Base-by-base conservation (phyloP, 2,797 vertebrate genomes). In the Tinamus major region DNA sequence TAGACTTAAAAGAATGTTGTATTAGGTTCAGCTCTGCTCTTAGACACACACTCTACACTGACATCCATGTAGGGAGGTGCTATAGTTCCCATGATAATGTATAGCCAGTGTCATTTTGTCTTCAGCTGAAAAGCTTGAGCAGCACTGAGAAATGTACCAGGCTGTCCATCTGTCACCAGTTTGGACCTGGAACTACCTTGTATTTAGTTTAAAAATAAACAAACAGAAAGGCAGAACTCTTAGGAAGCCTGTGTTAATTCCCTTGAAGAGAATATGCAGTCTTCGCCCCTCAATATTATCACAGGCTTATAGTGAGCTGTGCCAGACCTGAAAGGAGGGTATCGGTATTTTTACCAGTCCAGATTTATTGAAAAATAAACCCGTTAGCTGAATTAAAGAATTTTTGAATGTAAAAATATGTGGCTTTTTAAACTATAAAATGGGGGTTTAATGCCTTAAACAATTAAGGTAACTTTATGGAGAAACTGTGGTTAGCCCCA, bases 391-490 rank as follows among this genome's bases (percentile, higher is more conserved):
- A 90, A 79, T 63, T 96, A 90, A 85, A 84, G 13, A 88, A 91
- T 48, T 90, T 96, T 77, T 97, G 95, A 97, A 97, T 98, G 96
- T 97, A 98, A 97, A 94, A 94, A 75, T 89, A 59, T 96, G 37
- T 93, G 76, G 92, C 77, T 85, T 92, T 89, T 67, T 4, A 95
- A 97, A 96, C 91, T 83, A 88, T 11, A 93, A 95, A 62, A 92
- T 94, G 90, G 83, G 94, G 74, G 88, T 49, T 94, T 93, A 85
- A 80, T 79, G 92, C 96, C 96, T 97, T 97, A 97, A 96, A 70
- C 82, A 81, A 88, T 92, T 97, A 96, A 97, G 95, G 97, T 97
- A 85, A 95, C 61, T 87, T 94, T 87, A 87, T 59, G 92, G 79
- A 96, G 82, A 96, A 96, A 62, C 83, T 97, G 49, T 96, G 93